Percentiles rank a stretch among this genome's conserved stretches.
phyloP scores from a whole-genome alignment of 2,888 invertebrate species.

The Clepsis dumicolana region DNA sequence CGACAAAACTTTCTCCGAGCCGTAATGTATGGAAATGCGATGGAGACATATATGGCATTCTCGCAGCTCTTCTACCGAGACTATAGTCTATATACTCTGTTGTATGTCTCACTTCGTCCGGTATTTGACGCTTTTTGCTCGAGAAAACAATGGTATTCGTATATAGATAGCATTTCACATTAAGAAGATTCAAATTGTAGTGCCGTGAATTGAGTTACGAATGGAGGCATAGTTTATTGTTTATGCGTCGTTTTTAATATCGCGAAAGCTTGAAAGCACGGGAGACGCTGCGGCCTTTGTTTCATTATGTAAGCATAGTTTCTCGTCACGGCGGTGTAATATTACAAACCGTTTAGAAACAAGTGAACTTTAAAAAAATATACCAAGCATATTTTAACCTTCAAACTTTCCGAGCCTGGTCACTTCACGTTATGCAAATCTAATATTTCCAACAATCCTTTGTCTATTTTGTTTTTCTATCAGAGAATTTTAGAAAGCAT shows the following conservation, averaged over 20 bases:
- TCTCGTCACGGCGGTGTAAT: neutral
- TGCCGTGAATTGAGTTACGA: slow-evolving; percentile 64
- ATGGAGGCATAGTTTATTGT: slow-evolving; percentile 58
- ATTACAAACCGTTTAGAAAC: neutral
- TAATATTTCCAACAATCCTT: neutral
- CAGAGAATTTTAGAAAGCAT: slow-evolving; percentile 9
- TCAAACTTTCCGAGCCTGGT: neutral
- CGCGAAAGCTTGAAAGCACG: slow-evolving; percentile 46
- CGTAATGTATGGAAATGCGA: slow-evolving; percentile 78
- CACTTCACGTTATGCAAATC: slow-evolving; percentile 5
- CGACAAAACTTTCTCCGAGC: slow-evolving; percentile 44
- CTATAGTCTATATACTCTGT: slow-evolving; percentile 69
- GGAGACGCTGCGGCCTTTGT: neutral
- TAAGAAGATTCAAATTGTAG: slow-evolving; percentile 64
- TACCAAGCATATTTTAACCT: neutral
- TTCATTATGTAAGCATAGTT: neutral
- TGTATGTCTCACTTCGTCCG: slow-evolving; percentile 64
- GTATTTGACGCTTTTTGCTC: slow-evolving; percentile 70
- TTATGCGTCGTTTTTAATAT: slow-evolving; percentile 54
- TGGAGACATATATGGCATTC: slow-evolving; percentile 80
- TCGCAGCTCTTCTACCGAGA: slow-evolving; percentile 62
- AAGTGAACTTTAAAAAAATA: neutral
- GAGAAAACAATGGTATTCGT: slow-evolving; percentile 75
- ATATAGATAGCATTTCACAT: slow-evolving; percentile 67
- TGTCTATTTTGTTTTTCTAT: slow-evolving; percentile 8